Base-by-base conservation (phyloP, 2,888 invertebrate genomes). In the Leucoma salicis region DNA sequence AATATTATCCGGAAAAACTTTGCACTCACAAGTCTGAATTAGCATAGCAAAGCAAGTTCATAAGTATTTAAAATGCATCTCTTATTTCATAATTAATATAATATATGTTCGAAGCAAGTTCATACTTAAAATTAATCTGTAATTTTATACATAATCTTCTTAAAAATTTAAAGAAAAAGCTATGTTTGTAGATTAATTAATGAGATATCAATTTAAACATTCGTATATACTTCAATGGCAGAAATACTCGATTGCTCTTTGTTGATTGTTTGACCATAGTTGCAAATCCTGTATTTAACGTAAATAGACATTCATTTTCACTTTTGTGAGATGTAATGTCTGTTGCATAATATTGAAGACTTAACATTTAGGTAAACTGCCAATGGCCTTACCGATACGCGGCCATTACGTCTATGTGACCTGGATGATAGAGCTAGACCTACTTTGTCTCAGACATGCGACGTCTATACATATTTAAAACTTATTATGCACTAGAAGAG, bases 351-450 rank as follows among this genome's bases (percentile, higher is more conserved):
- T 44, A 53, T 53, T 62, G 58, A 72, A 69, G 65, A 70, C 74
- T 65, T 73, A 74, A 70, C 74, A 76, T 77, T 75, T 74, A n/a
- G n/a, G n/a, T n/a, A 63, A 68, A 61, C 57, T 60, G 60, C 70
- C 58, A 71, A 64, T 65, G 58, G 63, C 53, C 29, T 58, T 57
- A 60, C 42, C 51, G 59, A 68, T 62, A 69, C 65, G 62, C 57
- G 54, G 62, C 59, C 54, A 65, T 74, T 75, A 71, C 74, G 73
- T 74, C 53, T 57, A 55, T 47, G 57, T 67, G 68, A 72, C 74
- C 69, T 65, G 57, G 56, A 70, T 70, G 43, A 45, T 58, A 51
- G 46, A 53, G 56, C 47, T 59, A 64, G 58, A 54, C 58, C 52
- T 50, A 56, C 49, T 59, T 58, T 39, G 42, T 34, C 33, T 45